Conservation (phyloP, 2,797 vertebrate species). For the Apogon talboti region DNA sequence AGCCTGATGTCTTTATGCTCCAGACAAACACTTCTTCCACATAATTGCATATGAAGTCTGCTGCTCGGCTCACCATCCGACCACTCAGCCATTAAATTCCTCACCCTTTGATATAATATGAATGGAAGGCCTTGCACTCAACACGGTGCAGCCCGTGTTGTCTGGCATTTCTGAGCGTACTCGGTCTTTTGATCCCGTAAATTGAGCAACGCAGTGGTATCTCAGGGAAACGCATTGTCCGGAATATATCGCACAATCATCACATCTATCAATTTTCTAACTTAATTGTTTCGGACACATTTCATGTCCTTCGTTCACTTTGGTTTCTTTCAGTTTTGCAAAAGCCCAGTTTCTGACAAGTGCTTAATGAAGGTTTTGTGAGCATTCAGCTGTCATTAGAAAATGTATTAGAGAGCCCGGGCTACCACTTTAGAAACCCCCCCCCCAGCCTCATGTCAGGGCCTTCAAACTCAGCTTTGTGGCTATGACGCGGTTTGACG, state of each 20-base stretch:
- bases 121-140: slow-evolving; percentile 23
- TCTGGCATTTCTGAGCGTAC: slow-evolving; percentile 33
- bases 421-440: slow-evolving; percentile 23
- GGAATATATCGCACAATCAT: slow-evolving; percentile 30
- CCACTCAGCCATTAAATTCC: slow-evolving; percentile 27
- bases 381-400: slow-evolving; percentile 23
- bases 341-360: slow-evolving; percentile 12
- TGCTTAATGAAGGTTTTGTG: slow-evolving; percentile 23
- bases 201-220: slow-evolving; percentile 15
- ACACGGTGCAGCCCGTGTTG: slow-evolving; percentile 10
- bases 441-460: slow-evolving; percentile 17
- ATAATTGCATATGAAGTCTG: slow-evolving; percentile 29
- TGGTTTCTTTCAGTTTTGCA: slow-evolving; percentile 16
- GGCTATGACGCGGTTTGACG: slow-evolving; percentile 45
- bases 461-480: slow-evolving; percentile 32
- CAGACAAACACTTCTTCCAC: slow-evolving; percentile 16
- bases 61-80: slow-evolving; percentile 28
- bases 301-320: slow-evolving; percentile 24
- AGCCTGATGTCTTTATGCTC: slow-evolving; percentile 41
- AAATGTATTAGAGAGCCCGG: slow-evolving; percentile 34
- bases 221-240: slow-evolving; percentile 30
- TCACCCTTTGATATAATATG: slow-evolving; percentile 39
- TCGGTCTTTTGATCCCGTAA: slow-evolving; percentile 43
- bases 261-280: slow-evolving; percentile 16
- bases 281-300: slow-evolving; percentile 30